Conservation (phyloP, 2,113 vertebrate genomes). For the Barnardius zonarius region DNA sequence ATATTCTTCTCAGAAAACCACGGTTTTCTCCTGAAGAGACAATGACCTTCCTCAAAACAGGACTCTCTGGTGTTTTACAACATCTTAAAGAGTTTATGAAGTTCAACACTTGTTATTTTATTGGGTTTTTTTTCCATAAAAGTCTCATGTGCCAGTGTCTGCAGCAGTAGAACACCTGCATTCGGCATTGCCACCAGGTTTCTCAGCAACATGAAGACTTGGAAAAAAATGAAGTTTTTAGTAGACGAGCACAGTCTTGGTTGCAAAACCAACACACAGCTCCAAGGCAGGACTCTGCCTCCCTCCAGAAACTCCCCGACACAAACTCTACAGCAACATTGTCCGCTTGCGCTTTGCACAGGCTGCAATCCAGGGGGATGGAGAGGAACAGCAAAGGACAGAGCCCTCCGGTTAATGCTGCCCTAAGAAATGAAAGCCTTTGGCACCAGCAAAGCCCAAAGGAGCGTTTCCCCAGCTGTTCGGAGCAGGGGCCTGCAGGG, state of each 20-base stretch:
- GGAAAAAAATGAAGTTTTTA: not conserved
- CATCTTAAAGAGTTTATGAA: not conserved
- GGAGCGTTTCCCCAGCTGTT: not conserved
- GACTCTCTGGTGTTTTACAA: not conserved
- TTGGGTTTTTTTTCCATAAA: not conserved
- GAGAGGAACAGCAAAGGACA: not conserved
- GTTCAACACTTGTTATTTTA: not conserved
- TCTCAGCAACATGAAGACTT: not conserved
- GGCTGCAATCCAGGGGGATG: not conserved
- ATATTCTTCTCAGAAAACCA: not conserved
- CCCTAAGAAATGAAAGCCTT: not conserved
- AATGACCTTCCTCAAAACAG: not conserved
- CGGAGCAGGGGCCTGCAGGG: not conserved
- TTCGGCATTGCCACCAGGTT: not conserved
- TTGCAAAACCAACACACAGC: not conserved
- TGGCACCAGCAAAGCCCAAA: not conserved
- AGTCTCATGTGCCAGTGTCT: not conserved
- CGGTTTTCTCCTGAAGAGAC: not conserved
- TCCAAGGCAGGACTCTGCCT: rapidly evolving
- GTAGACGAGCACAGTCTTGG: not conserved
- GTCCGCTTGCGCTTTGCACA: rapidly evolving
- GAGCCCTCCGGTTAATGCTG: not conserved
- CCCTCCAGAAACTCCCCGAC: not conserved
- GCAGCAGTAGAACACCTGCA: not conserved
- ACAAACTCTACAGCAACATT: rapidly evolving